These are phyloP conservation scores for Halictus rubicundus DNA, from an alignment of 1,140 invertebrate genomes.

Conservation along the genomic window DNA sequence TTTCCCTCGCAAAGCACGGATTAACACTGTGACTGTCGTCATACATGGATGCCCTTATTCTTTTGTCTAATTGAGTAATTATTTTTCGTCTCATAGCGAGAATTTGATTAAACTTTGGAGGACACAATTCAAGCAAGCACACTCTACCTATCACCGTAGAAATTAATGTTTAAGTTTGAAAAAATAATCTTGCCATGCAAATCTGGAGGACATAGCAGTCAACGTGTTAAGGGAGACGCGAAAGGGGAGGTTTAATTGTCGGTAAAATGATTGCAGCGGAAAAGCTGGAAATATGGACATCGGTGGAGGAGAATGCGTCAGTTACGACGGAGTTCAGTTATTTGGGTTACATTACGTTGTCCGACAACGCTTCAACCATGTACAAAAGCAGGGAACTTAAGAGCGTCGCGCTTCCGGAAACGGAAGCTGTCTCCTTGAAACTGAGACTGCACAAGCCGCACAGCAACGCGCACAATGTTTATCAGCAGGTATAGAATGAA, in stretches of 20 bases:
- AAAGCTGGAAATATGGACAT: constrained; percentile 84
- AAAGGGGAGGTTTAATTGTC: background rate
- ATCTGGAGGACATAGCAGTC: too few relatives aligned
- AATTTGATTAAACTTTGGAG: too few relatives aligned
- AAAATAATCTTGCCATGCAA: too few relatives aligned
- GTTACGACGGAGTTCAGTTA: constrained; percentile 83
- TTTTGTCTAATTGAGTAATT: too few relatives aligned
- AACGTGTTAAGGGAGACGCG: too few relatives aligned
- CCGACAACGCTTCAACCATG: constrained; percentile 89
- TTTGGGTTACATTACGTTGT: constrained; percentile 90
- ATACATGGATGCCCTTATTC: too few relatives aligned
- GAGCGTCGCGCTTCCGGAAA: constrained; percentile 89
- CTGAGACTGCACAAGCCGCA: constrained; percentile 92
- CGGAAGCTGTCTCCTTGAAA: constrained; percentile 90
- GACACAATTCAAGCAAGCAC: too few relatives aligned
- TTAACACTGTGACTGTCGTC: too few relatives aligned
- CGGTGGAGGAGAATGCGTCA: constrained; percentile 73
- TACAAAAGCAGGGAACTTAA: constrained; percentile 93
- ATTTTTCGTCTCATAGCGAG: too few relatives aligned
- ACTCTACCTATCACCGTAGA: too few relatives aligned
- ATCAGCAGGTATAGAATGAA: constrained; percentile 88
- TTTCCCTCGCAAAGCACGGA: too few relatives aligned
- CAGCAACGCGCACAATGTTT: constrained; percentile 86
- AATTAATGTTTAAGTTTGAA: too few relatives aligned
- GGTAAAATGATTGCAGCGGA: constrained; percentile 77